Evolutionary conservation across 2,888 invertebrate species (phyloP).

Genomic region (Drosophila gaucha): DNA sequence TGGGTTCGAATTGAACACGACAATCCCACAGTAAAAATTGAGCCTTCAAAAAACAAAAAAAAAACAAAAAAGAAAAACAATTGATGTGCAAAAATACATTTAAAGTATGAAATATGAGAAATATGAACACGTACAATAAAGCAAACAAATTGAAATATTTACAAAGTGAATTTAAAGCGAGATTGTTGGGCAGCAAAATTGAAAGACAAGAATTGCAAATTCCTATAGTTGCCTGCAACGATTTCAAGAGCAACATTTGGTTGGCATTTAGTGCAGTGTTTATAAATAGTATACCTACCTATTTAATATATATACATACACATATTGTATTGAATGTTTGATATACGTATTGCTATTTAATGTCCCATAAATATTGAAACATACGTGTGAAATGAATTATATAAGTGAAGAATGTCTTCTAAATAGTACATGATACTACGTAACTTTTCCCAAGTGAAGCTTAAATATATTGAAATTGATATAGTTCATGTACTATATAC

Average conservation of each 20-base stretch:
- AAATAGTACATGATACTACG: constrained; percentile 15
- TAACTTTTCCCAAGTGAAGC: constrained; percentile 13
- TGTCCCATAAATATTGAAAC: constrained; percentile 47
- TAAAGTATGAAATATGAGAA: constrained; percentile 21
- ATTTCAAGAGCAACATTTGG: constrained; percentile 47
- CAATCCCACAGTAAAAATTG: constrained; percentile 82
- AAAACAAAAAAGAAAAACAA: constrained; percentile 7
- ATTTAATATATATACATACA: constrained; percentile 33
- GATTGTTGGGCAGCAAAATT: constrained; percentile 33
- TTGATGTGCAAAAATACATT: constrained; percentile 41
- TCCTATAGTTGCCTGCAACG: constrained; percentile 53
- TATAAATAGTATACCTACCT: constrained; percentile 45
- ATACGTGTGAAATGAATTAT: constrained; percentile 4
- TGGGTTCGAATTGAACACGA: constrained; percentile 62
- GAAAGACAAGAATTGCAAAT: constrained; percentile 29
- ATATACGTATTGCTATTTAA: constrained; percentile 70
- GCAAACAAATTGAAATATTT: constrained; percentile 49
- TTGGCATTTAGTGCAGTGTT: constrained; percentile 64
- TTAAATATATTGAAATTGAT: constrained; percentile 13
- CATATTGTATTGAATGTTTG: constrained; percentile 66
- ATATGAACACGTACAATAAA: constrained; percentile 49
- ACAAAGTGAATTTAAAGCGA: constrained; percentile 52
- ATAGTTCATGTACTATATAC: constrained; percentile 16
- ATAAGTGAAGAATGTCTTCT: constrained; percentile 16
- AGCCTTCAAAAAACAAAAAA: constrained; percentile 73